Conservation (phyloP, 2,888 invertebrate species). For the Pachydiplax longipennis region DNA sequence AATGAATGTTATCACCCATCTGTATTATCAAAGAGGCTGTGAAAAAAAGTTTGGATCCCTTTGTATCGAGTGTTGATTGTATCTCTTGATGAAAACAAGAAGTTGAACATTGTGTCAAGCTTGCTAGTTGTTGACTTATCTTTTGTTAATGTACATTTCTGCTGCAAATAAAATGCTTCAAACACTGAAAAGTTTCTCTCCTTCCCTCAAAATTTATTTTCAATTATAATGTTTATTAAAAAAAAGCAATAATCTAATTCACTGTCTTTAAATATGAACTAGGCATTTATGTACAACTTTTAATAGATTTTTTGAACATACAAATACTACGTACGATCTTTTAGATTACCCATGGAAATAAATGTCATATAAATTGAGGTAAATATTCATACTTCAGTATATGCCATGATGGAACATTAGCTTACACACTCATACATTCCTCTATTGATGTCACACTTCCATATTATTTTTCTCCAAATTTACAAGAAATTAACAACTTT, state of each 20-base stretch:
- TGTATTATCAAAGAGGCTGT: neutral
- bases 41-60: neutral
- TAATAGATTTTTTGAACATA: conserved; percentile 1
- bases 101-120: neutral
- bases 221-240: neutral
- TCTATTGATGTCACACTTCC: neutral
- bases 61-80: neutral
- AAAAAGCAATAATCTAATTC: conserved; percentile 13
- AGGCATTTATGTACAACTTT: conserved; percentile 33
- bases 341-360: conserved; percentile 14
- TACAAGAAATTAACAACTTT: neutral
- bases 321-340: conserved; percentile 1
- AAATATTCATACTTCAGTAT: neutral
- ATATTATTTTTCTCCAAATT: neutral
- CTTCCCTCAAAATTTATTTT: conserved; percentile 24
- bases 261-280: conserved; percentile 15
- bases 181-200: neutral
- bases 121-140: neutral
- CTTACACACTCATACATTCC: neutral
- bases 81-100: neutral
- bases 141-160: neutral
- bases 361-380: conserved; percentile 10
- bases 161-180: conserved; percentile 8
- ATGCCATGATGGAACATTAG: neutral
- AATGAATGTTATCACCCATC: neutral